These are phyloP conservation scores for Haliaeetus leucogaster DNA, from an alignment of 2,113 vertebrate species.

Conservation along the genomic window DNA sequence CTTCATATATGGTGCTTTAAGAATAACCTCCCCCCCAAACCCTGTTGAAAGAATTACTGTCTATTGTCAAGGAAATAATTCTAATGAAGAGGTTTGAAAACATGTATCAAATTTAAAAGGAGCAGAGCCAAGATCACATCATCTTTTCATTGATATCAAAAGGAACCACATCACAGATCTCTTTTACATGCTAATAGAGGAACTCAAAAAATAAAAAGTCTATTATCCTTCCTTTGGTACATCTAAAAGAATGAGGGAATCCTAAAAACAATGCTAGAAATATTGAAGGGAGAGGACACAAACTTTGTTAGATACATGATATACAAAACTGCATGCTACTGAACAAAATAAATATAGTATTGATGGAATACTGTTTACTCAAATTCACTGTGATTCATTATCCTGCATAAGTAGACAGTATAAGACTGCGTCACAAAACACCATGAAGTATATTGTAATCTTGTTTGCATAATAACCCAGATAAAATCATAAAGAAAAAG, in stretches of 20 bases:
- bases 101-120: neutral
- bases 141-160: neutral
- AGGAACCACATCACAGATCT: neutral
- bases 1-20: neutral
- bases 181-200: neutral
- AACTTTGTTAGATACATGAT: neutral
- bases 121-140: neutral
- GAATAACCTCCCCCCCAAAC: neutral
- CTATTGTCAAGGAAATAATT: neutral
- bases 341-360: neutral
- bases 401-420: neutral
- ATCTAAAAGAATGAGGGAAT: neutral
- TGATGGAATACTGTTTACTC: neutral
- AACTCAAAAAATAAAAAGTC: neutral
- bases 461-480: conserved; percentile 35
- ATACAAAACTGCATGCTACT: neutral
- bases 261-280: neutral
- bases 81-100: neutral
- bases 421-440: conserved; percentile 18
- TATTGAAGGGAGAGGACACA: neutral
- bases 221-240: neutral
- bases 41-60: neutral
- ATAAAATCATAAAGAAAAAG: conserved; percentile 43
- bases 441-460: neutral
- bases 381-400: conserved; percentile 15